Evolutionary conservation across 2,888 invertebrate species (phyloP).

Genomic region (Melieria crassipennis): DNA sequence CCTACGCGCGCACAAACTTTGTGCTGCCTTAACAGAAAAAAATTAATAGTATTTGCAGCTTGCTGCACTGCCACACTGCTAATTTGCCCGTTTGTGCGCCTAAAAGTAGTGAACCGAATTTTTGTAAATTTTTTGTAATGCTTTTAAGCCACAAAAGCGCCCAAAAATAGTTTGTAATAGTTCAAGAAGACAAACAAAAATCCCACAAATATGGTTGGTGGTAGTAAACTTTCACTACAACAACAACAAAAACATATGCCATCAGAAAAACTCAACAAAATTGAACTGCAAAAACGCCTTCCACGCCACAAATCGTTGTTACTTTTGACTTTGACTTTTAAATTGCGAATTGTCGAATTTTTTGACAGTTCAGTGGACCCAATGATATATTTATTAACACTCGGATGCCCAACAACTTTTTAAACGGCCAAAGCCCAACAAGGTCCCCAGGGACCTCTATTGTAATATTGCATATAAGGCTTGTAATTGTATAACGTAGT

Average conservation of each 20-base stretch:
- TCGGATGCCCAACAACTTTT: too few relatives aligned
- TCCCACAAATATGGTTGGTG: background rate
- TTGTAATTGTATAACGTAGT: too few relatives aligned
- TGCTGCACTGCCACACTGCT: conserved; percentile 1
- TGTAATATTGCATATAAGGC: too few relatives aligned
- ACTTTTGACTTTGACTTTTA: conserved; percentile 32
- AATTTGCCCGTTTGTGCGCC: conserved; percentile 4
- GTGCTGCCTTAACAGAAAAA: too few relatives aligned
- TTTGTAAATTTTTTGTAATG: too few relatives aligned
- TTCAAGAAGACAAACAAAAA: background rate
- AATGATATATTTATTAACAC: too few relatives aligned
- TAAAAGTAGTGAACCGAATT: conserved; percentile 20
- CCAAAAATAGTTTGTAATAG: too few relatives aligned
- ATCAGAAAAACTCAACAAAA: background rate
- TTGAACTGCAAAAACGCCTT: background rate
- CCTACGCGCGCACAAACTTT: too few relatives aligned
- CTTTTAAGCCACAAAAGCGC: too few relatives aligned
- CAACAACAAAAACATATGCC: background rate
- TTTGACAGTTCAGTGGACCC: too few relatives aligned
- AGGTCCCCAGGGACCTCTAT: too few relatives aligned
- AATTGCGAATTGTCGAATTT: background rate
- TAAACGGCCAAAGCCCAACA: too few relatives aligned
- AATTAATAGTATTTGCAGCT: background rate
- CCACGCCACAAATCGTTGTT: background rate
- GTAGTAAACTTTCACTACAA: background rate